Conservation (phyloP, 2,797 vertebrate genomes). For the Ambastaia sidthimunki region DNA sequence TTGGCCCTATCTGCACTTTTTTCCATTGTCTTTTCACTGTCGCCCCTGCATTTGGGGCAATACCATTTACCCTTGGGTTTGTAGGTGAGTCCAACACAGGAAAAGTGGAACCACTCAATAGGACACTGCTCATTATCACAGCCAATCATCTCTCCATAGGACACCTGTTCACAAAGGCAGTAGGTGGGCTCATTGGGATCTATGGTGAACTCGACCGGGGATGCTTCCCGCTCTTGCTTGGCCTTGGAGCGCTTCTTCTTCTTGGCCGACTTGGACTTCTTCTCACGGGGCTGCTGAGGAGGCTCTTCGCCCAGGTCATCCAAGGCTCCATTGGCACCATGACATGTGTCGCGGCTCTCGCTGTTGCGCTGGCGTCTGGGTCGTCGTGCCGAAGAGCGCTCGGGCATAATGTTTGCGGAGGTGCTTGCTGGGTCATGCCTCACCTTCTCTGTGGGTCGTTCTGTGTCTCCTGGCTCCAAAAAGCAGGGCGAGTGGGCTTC, state of each 20-base stretch:
- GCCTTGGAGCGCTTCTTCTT: constrained; percentile 97
- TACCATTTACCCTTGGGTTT: constrained; percentile 99
- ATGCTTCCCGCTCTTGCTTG: constrained; percentile 92
- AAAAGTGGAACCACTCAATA: constrained; percentile 99
- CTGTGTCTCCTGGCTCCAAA: constrained; percentile 84
- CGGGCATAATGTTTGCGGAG: constrained; percentile 68
- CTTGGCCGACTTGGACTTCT: constrained; percentile 94
- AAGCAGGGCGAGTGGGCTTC: constrained; percentile 90
- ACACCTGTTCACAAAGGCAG: constrained; percentile 97
- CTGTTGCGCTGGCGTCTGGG: constrained; percentile 92
- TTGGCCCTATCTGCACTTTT: constrained; percentile 95
- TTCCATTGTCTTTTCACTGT: constrained; percentile 99
- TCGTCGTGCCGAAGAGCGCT: constrained; percentile 86
- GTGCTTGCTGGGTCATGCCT: constrained; percentile 70
- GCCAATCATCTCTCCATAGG: constrained; percentile 97
- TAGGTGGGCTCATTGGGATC: constrained; percentile 99
- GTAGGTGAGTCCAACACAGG: constrained; percentile 95
- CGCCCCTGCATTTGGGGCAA: constrained; percentile 96
- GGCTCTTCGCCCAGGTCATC: constrained; percentile 86
- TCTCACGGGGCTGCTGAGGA: constrained; percentile 84
- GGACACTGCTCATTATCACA: constrained; percentile 97
- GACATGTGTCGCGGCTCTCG: constrained; percentile 92
- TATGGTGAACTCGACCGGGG: constrained; percentile 92
- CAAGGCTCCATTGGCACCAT: constrained; percentile 87
- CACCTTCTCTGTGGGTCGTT: constrained; percentile 76